phyloP scores from a whole-genome alignment of 2,888 invertebrate species.

The Cynaeus angustus region DNA sequence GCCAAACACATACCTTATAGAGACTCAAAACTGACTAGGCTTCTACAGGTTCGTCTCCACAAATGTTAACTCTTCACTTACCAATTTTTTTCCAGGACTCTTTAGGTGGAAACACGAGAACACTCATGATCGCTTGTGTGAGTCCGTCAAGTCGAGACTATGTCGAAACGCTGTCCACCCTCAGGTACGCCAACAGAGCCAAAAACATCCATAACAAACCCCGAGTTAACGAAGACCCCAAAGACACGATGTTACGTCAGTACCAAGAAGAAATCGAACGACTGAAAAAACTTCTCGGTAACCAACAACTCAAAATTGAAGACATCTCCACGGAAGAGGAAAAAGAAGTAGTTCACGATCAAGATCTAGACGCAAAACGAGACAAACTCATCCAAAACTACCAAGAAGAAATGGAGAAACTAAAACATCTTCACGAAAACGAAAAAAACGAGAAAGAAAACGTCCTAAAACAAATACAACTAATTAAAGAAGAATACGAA shows the following conservation, averaged over 20 bases:
- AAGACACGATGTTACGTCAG: slow-evolving; percentile 88
- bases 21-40: slow-evolving; percentile 88
- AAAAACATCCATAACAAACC: slow-evolving; percentile 92
- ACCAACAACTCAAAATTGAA: slow-evolving; percentile 60
- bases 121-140: slow-evolving; percentile 90
- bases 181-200: slow-evolving; percentile 89
- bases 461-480: slow-evolving; percentile 70
- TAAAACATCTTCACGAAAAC: slow-evolving; percentile 68
- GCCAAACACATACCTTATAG: slow-evolving; percentile 87
- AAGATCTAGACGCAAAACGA: slow-evolving; percentile 64
- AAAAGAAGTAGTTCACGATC: slow-evolving; percentile 30
- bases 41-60: slow-evolving; percentile 76
- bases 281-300: slow-evolving; percentile 76
- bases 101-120: slow-evolving; percentile 90
- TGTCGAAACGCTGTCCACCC: slow-evolving; percentile 87
- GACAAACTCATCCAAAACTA: slow-evolving; percentile 72
- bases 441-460: slow-evolving; percentile 69
- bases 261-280: slow-evolving; percentile 89
- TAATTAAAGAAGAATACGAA: slow-evolving; percentile 76
- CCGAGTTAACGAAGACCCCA: slow-evolving; percentile 91
- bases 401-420: slow-evolving; percentile 73
- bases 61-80: background rate
- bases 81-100: slow-evolving; percentile 76
- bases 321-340: slow-evolving; percentile 51
- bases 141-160: slow-evolving; percentile 89